phyloP scores from a whole-genome alignment of 2,888 invertebrate species.

The Epirrita christyi region DNA sequence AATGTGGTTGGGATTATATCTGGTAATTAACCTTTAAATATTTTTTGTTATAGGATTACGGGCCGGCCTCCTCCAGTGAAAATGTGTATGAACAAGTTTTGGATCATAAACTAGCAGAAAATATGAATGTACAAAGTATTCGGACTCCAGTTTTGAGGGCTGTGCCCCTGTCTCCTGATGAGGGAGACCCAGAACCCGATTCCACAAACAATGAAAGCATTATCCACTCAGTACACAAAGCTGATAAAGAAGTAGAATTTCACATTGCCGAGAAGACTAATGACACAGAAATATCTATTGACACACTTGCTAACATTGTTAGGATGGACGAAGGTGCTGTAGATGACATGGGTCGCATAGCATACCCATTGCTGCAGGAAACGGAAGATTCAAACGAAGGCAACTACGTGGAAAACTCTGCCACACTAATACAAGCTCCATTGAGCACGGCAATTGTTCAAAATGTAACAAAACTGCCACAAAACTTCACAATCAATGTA shows the following conservation, averaged over 20 bases:
- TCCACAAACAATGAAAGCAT: constrained; percentile 79
- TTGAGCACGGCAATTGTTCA: constrained; percentile 76
- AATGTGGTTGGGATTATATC: not conserved
- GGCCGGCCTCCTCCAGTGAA: constrained; percentile 84
- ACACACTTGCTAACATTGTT: constrained; percentile 72
- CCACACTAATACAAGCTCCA: constrained; percentile 74
- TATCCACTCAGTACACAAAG: constrained; percentile 69
- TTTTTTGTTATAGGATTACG: constrained; percentile 78
- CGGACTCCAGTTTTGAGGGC: constrained; percentile 77
- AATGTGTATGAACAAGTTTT: constrained; percentile 75
- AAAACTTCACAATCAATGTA: constrained; percentile 80
- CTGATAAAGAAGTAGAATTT: constrained; percentile 75
- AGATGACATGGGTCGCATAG: constrained; percentile 69
- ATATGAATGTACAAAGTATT: constrained; percentile 77
- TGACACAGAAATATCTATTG: constrained; percentile 72
- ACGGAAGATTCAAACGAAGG: constrained; percentile 71
- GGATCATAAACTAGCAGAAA: constrained; percentile 79
- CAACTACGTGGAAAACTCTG: constrained; percentile 71
- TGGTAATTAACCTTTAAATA: constrained; percentile 24
- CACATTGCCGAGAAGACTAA: constrained; percentile 70
- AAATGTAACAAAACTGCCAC: constrained; percentile 77
- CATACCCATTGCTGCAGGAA: constrained; percentile 75
- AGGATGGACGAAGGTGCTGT: constrained; percentile 71
- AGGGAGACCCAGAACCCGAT: constrained; percentile 76
- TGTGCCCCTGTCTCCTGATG: constrained; percentile 66